phyloP scores from a whole-genome alignment of 2,113 vertebrate genomes.

The Phaethon lepturus region DNA sequence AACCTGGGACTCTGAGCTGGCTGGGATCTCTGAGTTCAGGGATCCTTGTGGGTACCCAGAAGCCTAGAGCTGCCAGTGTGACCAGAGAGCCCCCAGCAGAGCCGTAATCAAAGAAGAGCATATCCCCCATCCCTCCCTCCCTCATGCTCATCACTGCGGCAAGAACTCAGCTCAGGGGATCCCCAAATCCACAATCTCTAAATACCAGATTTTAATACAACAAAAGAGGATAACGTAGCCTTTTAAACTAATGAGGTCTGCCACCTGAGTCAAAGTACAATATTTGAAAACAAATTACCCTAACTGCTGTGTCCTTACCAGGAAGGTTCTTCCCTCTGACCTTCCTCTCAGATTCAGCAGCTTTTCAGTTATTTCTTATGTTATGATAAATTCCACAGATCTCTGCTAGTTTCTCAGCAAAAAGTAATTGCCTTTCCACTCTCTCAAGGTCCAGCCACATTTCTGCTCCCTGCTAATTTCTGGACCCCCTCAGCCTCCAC shows the following conservation, averaged over 20 bases:
- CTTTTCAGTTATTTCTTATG: neutral
- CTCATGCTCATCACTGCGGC: neutral
- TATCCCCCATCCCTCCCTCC: rapidly evolving
- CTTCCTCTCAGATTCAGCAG: neutral
- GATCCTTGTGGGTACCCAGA: rapidly evolving
- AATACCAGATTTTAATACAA: neutral
- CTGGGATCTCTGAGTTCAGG: neutral
- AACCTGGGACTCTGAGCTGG: neutral
- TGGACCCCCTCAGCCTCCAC: rapidly evolving
- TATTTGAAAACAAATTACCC: neutral
- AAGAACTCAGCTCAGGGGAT: neutral
- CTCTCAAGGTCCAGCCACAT: neutral
- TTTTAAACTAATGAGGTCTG: neutral
- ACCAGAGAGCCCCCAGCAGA: neutral
- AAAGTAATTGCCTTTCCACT: neutral
- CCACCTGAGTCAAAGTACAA: neutral
- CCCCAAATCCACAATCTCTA: neutral
- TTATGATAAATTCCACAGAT: neutral
- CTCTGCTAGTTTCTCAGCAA: neutral
- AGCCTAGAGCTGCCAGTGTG: neutral
- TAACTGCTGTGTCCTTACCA: neutral
- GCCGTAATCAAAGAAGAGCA: neutral
- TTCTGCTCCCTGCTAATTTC: neutral
- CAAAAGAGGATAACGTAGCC: neutral
- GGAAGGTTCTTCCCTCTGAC: neutral